Evolutionary conservation across 1,140 invertebrate species (phyloP).

Genomic region (Drosophila baimaii): DNA sequence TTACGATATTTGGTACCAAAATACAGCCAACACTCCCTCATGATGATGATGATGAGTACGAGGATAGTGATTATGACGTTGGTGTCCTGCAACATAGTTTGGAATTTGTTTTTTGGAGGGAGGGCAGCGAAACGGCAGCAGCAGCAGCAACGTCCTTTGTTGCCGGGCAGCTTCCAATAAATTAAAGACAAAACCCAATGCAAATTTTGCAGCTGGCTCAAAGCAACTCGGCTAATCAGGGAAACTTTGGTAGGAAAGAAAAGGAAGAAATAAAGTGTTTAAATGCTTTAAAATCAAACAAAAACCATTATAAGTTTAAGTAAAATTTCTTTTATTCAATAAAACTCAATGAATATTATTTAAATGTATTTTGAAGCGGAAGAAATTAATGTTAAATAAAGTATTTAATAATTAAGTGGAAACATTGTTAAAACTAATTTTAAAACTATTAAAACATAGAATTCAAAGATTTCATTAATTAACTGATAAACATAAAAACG

Average conservation of each 20-base stretch:
- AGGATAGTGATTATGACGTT: not conserved
- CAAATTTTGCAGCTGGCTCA: slow-evolving; percentile 24
- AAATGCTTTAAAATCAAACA: slow-evolving; percentile 15
- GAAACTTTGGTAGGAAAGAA: slow-evolving; percentile 1
- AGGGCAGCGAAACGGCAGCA: slow-evolving; percentile 41
- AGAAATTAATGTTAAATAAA: not conserved
- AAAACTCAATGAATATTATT: not conserved
- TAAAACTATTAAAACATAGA: too few relatives aligned
- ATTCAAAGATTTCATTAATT: too few relatives aligned
- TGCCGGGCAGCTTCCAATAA: slow-evolving; percentile 34
- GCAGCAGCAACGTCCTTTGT: slow-evolving; percentile 45
- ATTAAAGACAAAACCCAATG: slow-evolving; percentile 38
- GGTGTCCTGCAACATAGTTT: slow-evolving; percentile 55
- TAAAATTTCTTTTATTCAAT: slow-evolving; percentile 9
- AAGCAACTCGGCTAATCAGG: slow-evolving; percentile 37
- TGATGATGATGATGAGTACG: slow-evolving; percentile 11
- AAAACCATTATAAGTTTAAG: not conserved
- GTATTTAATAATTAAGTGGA: not conserved
- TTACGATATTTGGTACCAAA: slow-evolving; percentile 79
- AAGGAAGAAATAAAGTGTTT: not conserved
- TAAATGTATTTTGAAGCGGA: not conserved
- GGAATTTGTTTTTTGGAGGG: slow-evolving; percentile 51
- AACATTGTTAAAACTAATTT: not conserved
- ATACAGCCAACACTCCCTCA: slow-evolving; percentile 57
- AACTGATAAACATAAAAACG: too few relatives aligned